phyloP scores from a whole-genome alignment of 2,888 invertebrate genomes.

The Idaea straminata region DNA sequence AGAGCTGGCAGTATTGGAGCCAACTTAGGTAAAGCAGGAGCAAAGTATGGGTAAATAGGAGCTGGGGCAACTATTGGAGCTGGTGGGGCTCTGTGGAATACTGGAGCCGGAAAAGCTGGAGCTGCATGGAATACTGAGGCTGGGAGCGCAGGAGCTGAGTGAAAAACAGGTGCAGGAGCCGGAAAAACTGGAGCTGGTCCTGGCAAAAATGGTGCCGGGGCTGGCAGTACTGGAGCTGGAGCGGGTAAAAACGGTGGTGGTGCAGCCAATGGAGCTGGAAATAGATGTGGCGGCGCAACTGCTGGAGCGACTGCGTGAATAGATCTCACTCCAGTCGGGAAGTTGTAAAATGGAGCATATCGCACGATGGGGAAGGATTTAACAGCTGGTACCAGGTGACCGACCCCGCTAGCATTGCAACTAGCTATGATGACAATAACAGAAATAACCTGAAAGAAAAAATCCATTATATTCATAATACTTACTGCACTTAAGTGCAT shows the following conservation, averaged over 20 bases:
- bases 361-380: slow-evolving; percentile 64
- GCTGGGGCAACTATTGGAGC: slow-evolving; percentile 32
- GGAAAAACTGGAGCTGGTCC: slow-evolving; percentile 34
- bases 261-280: not conserved
- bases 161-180: slow-evolving; percentile 34
- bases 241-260: slow-evolving; percentile 35
- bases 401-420: slow-evolving; percentile 67
- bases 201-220: slow-evolving; percentile 31
- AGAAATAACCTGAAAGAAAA: slow-evolving; percentile 54
- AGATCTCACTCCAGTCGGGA: slow-evolving; percentile 63
- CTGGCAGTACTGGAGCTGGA: slow-evolving; percentile 27
- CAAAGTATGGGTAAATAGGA: slow-evolving; percentile 30
- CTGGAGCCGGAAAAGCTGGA: slow-evolving; percentile 20
- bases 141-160: slow-evolving; percentile 36
- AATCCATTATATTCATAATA: slow-evolving; percentile 2
- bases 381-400: slow-evolving; percentile 56
- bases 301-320: slow-evolving; percentile 65
- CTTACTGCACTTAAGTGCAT: not conserved
- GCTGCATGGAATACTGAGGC: slow-evolving; percentile 30
- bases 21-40: slow-evolving; percentile 28
- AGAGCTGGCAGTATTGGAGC: slow-evolving; percentile 26
- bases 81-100: slow-evolving; percentile 24
- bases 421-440: slow-evolving; percentile 60
- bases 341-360: slow-evolving; percentile 73
- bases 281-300: slow-evolving; percentile 30